Percentiles rank a stretch among this genome's conserved stretches.
Conservation (phyloP, 2,797 vertebrate genomes). For the Acanthopagrus latus region DNA sequence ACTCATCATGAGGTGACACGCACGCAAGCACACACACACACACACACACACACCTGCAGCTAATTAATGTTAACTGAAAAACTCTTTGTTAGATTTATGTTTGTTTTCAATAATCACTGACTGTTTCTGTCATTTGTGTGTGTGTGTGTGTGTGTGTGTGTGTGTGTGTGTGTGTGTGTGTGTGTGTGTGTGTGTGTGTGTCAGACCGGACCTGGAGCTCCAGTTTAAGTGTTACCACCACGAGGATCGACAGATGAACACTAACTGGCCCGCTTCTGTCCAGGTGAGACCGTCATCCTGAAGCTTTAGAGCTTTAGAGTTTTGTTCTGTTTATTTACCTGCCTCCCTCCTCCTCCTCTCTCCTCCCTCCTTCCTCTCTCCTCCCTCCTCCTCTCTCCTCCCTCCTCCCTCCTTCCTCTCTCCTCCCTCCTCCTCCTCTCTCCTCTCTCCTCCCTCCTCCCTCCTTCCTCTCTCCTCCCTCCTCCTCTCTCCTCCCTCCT, state of each 20-base stretch:
- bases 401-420: not conserved
- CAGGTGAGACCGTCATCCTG: slow-evolving; percentile 84
- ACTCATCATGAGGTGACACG: slow-evolving; percentile 90
- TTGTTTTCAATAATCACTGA: too few relatives aligned
- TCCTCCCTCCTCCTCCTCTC: too few relatives aligned
- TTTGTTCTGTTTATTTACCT: not conserved
- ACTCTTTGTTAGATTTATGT: too few relatives aligned
- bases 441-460: not conserved
- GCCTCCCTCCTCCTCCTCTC: too few relatives aligned
- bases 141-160: slow-evolving; percentile 3
- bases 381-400: not conserved
- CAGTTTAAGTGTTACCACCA: slow-evolving; percentile 98
- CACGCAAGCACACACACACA: not conserved
- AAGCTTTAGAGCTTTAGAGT: not conserved
- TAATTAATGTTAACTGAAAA: too few relatives aligned
- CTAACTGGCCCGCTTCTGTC: slow-evolving; percentile 95
- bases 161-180: slow-evolving; percentile 14
- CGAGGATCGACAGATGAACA: slow-evolving; percentile 95
- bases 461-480: slow-evolving; percentile 82
- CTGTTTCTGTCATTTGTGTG: not conserved
- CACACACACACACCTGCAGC: not conserved
- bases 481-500: too few relatives aligned
- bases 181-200: slow-evolving; percentile 20
- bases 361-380: too few relatives aligned
- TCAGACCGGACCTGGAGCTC: slow-evolving; percentile 93